phyloP scores from a whole-genome alignment of 2,113 vertebrate genomes.

The Syngnathoides biaculeatus region DNA sequence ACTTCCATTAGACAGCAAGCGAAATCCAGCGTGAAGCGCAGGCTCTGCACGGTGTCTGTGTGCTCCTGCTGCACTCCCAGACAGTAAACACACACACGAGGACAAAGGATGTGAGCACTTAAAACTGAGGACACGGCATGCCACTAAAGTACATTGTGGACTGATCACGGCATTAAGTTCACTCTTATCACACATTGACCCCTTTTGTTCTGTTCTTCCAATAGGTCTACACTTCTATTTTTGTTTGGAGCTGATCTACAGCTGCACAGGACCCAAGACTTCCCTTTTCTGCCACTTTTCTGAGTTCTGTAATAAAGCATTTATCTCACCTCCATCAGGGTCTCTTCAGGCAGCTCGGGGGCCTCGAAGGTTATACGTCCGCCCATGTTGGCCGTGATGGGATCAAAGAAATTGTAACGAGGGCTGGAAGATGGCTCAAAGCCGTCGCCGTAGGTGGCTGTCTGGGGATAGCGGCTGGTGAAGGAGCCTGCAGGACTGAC shows the following conservation, averaged over 20 bases:
- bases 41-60: slow-evolving; percentile 83
- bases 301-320: background rate
- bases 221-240: background rate
- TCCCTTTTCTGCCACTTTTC: background rate
- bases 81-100: background rate
- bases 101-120: background rate
- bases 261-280: background rate
- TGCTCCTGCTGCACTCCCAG: slow-evolving; percentile 85
- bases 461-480: slow-evolving; percentile 77
- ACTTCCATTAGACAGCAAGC: slow-evolving; percentile 88
- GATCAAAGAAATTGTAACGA: slow-evolving; percentile 80
- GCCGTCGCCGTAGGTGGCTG: slow-evolving; percentile 76
- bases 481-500: slow-evolving; percentile 84
- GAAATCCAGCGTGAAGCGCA: slow-evolving; percentile 88
- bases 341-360: slow-evolving; percentile 93
- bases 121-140: slow-evolving; percentile 4
- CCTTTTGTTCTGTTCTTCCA: background rate
- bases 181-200: background rate
- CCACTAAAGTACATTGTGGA: background rate
- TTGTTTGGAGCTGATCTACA: background rate
- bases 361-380: slow-evolving; percentile 86
- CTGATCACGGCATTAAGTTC: background rate
- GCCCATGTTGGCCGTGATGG: slow-evolving; percentile 82
- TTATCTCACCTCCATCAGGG: slow-evolving; percentile 89
- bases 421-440: slow-evolving; percentile 78